Evolutionary conservation across 2,113 vertebrate species (phyloP), one percentile per base, ranked within the genome.

Genomic region (Agelaius phoeniceus): DNA sequence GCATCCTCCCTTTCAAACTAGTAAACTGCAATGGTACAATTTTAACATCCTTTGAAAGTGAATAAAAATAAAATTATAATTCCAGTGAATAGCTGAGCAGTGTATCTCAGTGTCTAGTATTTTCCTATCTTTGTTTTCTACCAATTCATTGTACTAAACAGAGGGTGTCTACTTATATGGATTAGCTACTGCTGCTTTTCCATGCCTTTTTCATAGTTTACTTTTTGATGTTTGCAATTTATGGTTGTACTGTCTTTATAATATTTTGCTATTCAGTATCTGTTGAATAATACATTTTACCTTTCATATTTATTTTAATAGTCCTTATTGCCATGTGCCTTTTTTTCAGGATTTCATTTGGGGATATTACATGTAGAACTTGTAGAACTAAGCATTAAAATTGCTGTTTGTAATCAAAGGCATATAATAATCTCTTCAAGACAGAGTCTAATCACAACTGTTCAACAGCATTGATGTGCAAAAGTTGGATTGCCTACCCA

Each of bases 201-300:
- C 17, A 24, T 28, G 3, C 3, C 8, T 71, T 62, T 49, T 86
- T n/a, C 0, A 0, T 31, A 21, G 11, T 13, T 41, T 15, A 7
- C 55, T 41, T 83, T 84, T 80, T 66, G 13, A n/a, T 41, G 7
- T 28, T 12, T 59, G 5, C 27, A 49, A 4, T 84, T 63, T 46
- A 51, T 41, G 37, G 8, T 77, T 79, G 3, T 20, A 51, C 26
- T 7, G 11, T 44, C 35, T 85, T 87, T 87, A 74, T 31, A 79
- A 77, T 59, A 49, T 51, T 58, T 91, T 73, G 2, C 10, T 77
- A 63, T 79, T 48, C 19, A 30, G 3, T 59, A 37, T 39, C 49
- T 62, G 9, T 49, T 54, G 20, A 76, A 52, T 55, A 78, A 75
- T 43, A 48, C 27, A 61, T 72, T 48, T 43, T 57, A 52, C 3